Conservation (phyloP, 2,797 vertebrate species). For the Phataginus tricuspis region DNA sequence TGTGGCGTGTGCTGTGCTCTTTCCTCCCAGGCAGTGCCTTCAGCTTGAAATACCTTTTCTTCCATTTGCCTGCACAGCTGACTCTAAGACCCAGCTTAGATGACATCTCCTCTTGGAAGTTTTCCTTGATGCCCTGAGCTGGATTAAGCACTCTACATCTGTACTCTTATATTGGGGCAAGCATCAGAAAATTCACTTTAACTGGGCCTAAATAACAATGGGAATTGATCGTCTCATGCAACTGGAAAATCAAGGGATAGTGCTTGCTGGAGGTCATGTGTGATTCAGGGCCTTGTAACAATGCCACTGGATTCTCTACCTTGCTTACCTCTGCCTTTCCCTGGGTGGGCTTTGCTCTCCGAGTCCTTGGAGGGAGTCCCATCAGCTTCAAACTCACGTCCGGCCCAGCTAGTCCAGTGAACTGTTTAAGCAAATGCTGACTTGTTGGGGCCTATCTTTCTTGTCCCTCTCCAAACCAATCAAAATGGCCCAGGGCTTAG, state of each 20-base stretch:
- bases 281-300: background rate
- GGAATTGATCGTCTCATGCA: background rate
- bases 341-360: background rate
- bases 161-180: background rate
- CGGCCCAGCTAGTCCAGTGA: background rate
- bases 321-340: background rate
- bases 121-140: constrained; percentile 34
- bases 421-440: background rate
- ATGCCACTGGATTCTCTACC: background rate
- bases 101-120: constrained; percentile 25
- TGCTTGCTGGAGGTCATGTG: background rate
- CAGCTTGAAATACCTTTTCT: background rate
- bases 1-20: background rate
- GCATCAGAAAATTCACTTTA: constrained; percentile 40
- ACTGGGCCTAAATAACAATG: constrained; percentile 27
- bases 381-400: background rate
- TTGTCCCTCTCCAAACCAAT: background rate
- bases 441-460: background rate
- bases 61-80: background rate
- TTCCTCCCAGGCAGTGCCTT: background rate
- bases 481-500: background rate
- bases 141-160: background rate
- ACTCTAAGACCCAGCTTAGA: background rate
- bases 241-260: background rate
- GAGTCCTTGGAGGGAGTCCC: background rate